phyloP scores from a whole-genome alignment of 2,113 vertebrate genomes.

The Dicrurus megarhynchus region DNA sequence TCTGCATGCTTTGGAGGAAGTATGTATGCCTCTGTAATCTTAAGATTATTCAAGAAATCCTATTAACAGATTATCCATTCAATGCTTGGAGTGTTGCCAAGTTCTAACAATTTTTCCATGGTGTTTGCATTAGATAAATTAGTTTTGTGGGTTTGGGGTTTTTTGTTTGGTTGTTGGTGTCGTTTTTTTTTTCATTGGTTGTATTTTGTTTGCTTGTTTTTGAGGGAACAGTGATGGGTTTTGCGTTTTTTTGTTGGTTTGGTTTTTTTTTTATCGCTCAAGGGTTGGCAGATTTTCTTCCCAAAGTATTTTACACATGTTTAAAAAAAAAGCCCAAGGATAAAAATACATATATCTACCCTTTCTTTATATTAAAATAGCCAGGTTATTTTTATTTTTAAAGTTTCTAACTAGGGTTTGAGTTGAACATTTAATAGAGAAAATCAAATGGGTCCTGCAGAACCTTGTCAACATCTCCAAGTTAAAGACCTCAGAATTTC shows the following conservation, averaged over 20 bases:
- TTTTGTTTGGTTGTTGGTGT: background rate
- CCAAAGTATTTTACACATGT: background rate
- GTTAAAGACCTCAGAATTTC: background rate
- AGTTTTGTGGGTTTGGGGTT: background rate
- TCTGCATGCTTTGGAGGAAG: background rate
- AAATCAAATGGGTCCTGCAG: background rate
- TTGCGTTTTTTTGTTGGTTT: background rate
- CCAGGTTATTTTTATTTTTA: background rate
- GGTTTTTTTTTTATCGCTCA: background rate
- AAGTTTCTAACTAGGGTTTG: background rate
- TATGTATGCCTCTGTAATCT: background rate
- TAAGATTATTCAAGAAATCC: background rate
- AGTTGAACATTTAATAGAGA: background rate
- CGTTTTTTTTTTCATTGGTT: background rate
- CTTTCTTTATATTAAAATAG: background rate
- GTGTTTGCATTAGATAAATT: background rate
- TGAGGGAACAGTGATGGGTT: too few relatives aligned
- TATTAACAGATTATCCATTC: background rate
- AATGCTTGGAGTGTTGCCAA: background rate
- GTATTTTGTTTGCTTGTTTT: background rate
- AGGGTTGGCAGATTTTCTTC: background rate
- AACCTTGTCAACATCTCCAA: background rate
- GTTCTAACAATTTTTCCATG: background rate
- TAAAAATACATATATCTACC: background rate
- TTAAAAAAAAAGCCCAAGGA: background rate